Evolutionary conservation across 2,113 vertebrate genomes (phyloP).

Genomic region (Anhinga rufa): DNA sequence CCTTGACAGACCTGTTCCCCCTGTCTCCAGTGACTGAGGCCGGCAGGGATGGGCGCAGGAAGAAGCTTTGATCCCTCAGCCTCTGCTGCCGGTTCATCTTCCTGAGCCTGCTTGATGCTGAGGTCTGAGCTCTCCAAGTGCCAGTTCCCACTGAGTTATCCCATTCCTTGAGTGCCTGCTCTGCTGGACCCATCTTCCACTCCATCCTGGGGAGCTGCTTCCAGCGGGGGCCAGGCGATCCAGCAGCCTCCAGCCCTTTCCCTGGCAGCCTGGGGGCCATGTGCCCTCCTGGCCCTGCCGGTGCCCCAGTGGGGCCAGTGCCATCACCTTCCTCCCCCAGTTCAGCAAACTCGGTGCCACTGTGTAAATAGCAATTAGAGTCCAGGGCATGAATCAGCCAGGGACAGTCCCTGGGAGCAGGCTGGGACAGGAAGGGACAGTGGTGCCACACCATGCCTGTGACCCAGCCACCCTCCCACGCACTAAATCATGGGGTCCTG

Average conservation of each 20-base stretch:
- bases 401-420: neutral
- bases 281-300: neutral
- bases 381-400: neutral
- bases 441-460: accelerated
- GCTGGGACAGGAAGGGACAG: slow-evolving; percentile 16
- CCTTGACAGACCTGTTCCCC: slow-evolving; percentile 41
- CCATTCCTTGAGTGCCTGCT: neutral
- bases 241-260: neutral
- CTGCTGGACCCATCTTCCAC: neutral
- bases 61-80: neutral
- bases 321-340: neutral
- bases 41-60: neutral
- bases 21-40: neutral
- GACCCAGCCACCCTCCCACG: neutral
- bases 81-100: neutral
- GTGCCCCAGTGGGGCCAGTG: neutral
- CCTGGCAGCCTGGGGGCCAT: accelerated
- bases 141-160: neutral
- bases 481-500: accelerated
- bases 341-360: neutral
- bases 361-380: slow-evolving; percentile 31
- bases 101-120: neutral
- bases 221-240: accelerated
- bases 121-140: neutral
- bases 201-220: neutral